A percentile compares a stretch with the other conserved stretches of the same genome.
These are phyloP conservation scores for Strigamia maritima DNA, from an alignment of 2,888 invertebrate genomes.

Conservation along the genomic window DNA sequence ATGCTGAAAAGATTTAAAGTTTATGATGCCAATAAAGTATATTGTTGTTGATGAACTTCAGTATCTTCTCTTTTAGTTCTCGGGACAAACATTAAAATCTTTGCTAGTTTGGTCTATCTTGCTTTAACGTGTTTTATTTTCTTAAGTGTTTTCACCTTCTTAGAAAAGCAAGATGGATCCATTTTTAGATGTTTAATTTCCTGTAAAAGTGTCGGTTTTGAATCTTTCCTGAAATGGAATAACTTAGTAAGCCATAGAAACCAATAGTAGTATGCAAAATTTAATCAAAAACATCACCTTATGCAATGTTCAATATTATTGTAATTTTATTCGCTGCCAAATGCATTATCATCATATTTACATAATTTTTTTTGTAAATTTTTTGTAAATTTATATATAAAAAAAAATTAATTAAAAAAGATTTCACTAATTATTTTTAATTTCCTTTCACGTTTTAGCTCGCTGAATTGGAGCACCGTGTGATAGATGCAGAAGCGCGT, in stretches of 20 bases:
- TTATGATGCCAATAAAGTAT: neutral
- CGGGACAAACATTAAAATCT: neutral
- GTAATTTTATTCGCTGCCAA: too few species aligned
- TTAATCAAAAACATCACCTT: too few species aligned
- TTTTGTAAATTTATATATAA: too few species aligned
- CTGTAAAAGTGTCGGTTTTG: neutral
- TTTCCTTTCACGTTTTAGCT: conserved; percentile 66
- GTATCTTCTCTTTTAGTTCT: neutral
- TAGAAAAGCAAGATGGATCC: neutral
- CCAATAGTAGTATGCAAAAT: too few species aligned
- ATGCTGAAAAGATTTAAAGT: neutral
- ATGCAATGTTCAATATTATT: too few species aligned
- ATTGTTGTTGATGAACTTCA: neutral
- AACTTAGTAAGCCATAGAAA: neutral
- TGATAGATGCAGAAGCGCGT: conserved; percentile 85
- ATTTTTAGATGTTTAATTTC: neutral
- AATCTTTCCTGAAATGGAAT: neutral
- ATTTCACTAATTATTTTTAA: conserved; percentile 21
- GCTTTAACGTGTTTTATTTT: neutral
- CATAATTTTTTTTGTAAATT: neutral
- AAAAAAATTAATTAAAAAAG: neutral
- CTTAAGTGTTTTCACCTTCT: neutral
- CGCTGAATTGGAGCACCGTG: conserved; percentile 88
- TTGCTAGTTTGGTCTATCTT: too few species aligned
- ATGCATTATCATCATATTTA: neutral